Base-by-base conservation (phyloP, 2,113 vertebrate species). In the Serinus canaria region DNA sequence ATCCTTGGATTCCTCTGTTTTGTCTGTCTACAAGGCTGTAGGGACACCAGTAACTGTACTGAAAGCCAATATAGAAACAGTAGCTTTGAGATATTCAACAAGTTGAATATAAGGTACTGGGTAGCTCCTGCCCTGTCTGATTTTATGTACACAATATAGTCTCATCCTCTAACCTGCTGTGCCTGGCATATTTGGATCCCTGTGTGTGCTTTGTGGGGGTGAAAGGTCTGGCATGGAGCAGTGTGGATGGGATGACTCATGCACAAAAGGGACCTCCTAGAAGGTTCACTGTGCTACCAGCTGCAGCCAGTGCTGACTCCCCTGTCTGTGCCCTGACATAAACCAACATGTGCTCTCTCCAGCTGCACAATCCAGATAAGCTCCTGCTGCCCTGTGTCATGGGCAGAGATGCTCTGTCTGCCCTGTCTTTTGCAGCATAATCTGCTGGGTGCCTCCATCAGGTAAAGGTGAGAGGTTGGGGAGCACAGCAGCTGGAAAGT, bases 241-340 rank as follows among this genome's bases (percentile, higher is more conserved):
- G 46, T 23, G 63, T 92, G 83, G 68, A 63, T 86, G 44, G 83
- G 76, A 46, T 93, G 86, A 94, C 27, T 80, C 68, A 8, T 59
- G 64, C 39, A 72, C 80, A 78, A 62, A 75, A 90, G 68, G 66
- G 82, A 37, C 21, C 52, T 63, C 75, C 90, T 68, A 37, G 94
- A 95, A 95, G 79, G 79, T 95, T 97, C 95, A 39, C 33, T 86
- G 73, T 83, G 59, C 79, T 86, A 11, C 80, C 76, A 92, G 88
- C 90, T n/a, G 4, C 78, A 78, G 58, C 47, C 55, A 2, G n/a
- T 86, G 94, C 94, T 35, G 78, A 66, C 41, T 74, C 50, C 90
- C 59, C 75, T 76, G 30, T 56, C 63, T 60, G 59, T 83, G 43
- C 60, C 20, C 68, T 93, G 80, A 75, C 91, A 77, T 47, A 83